phyloP scores from a whole-genome alignment of 2,113 vertebrate genomes.

The Heloderma charlesbogerti region DNA sequence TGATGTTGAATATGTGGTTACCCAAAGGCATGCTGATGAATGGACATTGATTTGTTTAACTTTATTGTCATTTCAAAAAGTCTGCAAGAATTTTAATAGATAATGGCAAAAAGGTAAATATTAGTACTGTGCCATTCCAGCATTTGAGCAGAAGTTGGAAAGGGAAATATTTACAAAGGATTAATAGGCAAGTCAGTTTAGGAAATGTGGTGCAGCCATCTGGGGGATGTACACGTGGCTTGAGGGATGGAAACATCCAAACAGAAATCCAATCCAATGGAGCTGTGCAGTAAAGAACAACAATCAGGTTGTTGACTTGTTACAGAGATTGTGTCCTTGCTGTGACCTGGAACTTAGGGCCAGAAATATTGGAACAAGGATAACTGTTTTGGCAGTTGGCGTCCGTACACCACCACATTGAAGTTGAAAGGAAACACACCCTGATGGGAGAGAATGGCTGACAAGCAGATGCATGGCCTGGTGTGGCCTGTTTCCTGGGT shows the following conservation, averaged over 20 bases:
- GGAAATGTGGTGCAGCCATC: background rate
- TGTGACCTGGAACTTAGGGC: constrained; percentile 15
- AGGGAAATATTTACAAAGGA: background rate
- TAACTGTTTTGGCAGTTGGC: too few relatives aligned
- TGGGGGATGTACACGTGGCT: background rate
- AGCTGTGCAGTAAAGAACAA: constrained; percentile 2
- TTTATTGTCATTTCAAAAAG: constrained; percentile 50
- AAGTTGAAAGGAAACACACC: too few relatives aligned
- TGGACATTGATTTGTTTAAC: constrained; percentile 49
- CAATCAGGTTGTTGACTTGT: background rate
- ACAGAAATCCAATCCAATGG: constrained; percentile 8
- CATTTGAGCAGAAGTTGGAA: background rate
- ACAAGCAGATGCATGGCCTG: too few relatives aligned
- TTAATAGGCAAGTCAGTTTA: background rate
- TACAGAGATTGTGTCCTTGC: constrained; percentile 4
- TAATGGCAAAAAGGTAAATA: background rate
- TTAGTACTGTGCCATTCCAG: background rate
- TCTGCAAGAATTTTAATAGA: background rate
- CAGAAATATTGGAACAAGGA: too few relatives aligned
- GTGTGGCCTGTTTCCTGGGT: too few relatives aligned
- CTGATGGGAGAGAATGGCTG: too few relatives aligned
- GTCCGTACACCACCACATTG: too few relatives aligned
- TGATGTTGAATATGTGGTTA: constrained; percentile 52
- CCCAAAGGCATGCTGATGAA: constrained; percentile 50
- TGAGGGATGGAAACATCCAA: background rate